Percentiles rank a stretch among this genome's conserved stretches.
These are phyloP conservation scores for Hemistola chrysoprasaria DNA, from an alignment of 2,888 invertebrate species.

Conservation along the genomic window DNA sequence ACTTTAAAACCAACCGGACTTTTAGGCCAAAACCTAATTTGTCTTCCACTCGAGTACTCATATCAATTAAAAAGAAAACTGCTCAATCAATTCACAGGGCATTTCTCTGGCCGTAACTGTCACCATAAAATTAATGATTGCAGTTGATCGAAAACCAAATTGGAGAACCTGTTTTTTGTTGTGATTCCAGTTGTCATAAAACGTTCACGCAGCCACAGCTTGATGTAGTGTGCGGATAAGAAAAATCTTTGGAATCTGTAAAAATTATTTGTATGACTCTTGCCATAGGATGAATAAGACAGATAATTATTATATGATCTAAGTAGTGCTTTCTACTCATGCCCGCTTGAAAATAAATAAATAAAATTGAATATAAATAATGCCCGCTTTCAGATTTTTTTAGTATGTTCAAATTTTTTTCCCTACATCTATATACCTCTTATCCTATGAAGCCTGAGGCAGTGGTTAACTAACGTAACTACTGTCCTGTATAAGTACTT, in stretches of 20 bases:
- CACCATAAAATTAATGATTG: conserved; percentile 31
- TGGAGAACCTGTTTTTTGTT: conserved; percentile 29
- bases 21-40: conserved; percentile 6
- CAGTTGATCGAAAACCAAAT: conserved; percentile 33
- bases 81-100: conserved; percentile 25
- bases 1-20: not conserved
- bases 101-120: conserved; percentile 27
- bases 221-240: conserved; percentile 6
- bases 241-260: conserved; percentile 21
- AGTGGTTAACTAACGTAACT: no score
- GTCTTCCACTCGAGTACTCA: conserved; percentile 6
- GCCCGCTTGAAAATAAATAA: no score
- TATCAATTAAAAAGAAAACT: conserved; percentile 29
- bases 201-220: conserved; percentile 5
- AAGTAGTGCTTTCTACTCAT: no score
- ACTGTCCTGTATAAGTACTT: no score
- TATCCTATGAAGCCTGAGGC: no score
- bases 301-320: no score
- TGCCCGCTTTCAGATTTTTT: no score
- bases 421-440: no score
- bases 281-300: no score
- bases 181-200: conserved; percentile 24
- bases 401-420: no score
- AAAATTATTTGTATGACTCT: no score
- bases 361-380: no score